Percentiles rank a stretch among this genome's conserved stretches.
These are phyloP conservation scores for Phycodurus eques DNA, from an alignment of 2,113 vertebrate genomes.

Conservation along the genomic window DNA sequence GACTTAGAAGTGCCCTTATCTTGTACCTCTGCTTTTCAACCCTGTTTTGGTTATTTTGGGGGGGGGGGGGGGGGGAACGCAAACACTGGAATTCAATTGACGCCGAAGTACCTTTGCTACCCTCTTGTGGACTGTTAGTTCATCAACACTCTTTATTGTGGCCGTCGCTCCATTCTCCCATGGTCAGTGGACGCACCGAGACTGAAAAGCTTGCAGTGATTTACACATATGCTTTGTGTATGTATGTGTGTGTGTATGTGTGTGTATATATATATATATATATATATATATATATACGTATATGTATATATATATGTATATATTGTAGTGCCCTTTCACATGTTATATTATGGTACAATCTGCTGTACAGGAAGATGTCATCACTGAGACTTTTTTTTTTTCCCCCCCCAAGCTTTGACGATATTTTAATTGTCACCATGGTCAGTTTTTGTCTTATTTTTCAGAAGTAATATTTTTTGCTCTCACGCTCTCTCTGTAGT, in stretches of 20 bases:
- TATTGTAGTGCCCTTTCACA: conserved; percentile 66
- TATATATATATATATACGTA: too few species aligned
- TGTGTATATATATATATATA: too few species aligned
- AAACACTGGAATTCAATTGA: conserved; percentile 66
- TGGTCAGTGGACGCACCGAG: conserved; percentile 37
- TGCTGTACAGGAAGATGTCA: conserved; percentile 82
- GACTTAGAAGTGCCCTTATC: conserved; percentile 77
- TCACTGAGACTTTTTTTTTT: conserved; percentile 85
- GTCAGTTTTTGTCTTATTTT: conserved; percentile 75
- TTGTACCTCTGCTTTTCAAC: conserved; percentile 55
- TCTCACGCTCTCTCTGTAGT: conserved; percentile 98
- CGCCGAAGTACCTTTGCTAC: conserved; percentile 61
- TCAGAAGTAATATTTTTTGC: conserved; percentile 92
- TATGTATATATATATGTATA: not conserved
- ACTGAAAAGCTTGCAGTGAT: conserved; percentile 28
- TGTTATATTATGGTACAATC: conserved; percentile 14
- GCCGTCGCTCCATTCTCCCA: conserved; percentile 54
- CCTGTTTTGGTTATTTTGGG: conserved; percentile 24
- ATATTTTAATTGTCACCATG: conserved; percentile 81
- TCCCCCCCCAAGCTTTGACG: conserved; percentile 77
- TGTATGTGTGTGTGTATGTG: too few species aligned
- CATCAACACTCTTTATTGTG: conserved; percentile 27
- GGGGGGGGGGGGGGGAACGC: conserved; percentile 31
- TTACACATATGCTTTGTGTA: conserved; percentile 1
- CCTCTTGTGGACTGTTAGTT: conserved; percentile 57